Conservation (phyloP, 2,113 vertebrate species). For the Scophthalmus maximus region DNA sequence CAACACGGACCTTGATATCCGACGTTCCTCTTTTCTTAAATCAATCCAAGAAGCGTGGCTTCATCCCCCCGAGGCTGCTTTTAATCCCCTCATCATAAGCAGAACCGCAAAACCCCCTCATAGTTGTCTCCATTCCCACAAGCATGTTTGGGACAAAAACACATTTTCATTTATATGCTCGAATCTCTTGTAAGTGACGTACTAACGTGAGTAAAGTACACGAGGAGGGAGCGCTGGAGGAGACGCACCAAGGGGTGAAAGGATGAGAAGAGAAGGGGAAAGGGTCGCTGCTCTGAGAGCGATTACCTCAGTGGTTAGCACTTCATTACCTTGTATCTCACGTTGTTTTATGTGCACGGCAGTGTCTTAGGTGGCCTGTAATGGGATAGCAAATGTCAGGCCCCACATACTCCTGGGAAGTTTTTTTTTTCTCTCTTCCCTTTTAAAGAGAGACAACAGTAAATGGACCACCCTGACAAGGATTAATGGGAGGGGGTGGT, state of each 20-base stretch:
- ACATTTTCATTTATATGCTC: constrained; percentile 49
- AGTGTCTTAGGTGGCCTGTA: constrained; percentile 75
- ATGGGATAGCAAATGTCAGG: constrained; percentile 77
- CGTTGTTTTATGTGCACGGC: constrained; percentile 74
- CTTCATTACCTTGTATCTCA: constrained; percentile 79
- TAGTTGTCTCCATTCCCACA: constrained; percentile 54
- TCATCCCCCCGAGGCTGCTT: constrained; percentile 38
- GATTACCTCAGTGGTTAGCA: constrained; percentile 80
- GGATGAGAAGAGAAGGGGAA: constrained; percentile 32
- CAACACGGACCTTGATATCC: constrained; percentile 52
- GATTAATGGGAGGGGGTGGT: constrained; percentile 31
- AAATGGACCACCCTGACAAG: constrained; percentile 78
- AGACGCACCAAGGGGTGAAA: neutral
- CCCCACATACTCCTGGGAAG: constrained; percentile 73
- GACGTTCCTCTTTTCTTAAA: constrained; percentile 60
- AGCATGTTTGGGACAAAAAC: constrained; percentile 45
- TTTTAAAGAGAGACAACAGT: constrained; percentile 64
- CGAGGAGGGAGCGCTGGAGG: constrained; percentile 15
- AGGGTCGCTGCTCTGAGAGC: constrained; percentile 50
- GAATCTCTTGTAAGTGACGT: constrained; percentile 48
- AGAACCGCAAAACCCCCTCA: constrained; percentile 52
- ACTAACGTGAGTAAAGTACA: constrained; percentile 27
- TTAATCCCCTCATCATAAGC: constrained; percentile 64
- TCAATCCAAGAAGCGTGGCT: constrained; percentile 53
- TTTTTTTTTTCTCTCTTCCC: constrained; percentile 29